Base-by-base conservation (phyloP, 1,140 invertebrate genomes). In the Lithobius niger region DNA sequence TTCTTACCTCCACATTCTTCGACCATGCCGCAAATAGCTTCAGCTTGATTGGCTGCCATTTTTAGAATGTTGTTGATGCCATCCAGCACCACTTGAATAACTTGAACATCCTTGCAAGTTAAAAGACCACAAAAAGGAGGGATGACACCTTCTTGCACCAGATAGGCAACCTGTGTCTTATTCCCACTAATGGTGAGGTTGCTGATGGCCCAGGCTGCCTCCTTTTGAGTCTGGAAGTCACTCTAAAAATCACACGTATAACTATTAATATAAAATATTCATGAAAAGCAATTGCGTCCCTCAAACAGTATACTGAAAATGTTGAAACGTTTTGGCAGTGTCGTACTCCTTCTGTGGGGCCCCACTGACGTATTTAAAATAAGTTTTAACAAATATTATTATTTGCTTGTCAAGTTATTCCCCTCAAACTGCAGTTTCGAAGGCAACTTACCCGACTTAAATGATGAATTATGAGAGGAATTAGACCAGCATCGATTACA, bases 221-320 rank as follows among this genome's bases (percentile, higher is more conserved):
- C 95, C 71, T 98, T 99, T 70, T 98, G 94, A 2, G 93, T 97
- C 76, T 97, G 92, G 74, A 98, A 98, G 73, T 99, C 95, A 54
- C 91, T 91, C 79, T 93, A n/a, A n/a, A n/a, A n/a, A n/a, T n/a
- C n/a, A n/a, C n/a, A n/a, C n/a, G n/a, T n/a, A n/a, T n/a, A n/a
- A n/a, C n/a, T n/a, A n/a, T n/a, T n/a, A n/a, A n/a, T n/a, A n/a
- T n/a, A n/a, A n/a, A n/a, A n/a, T n/a, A n/a, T n/a, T n/a, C n/a
- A n/a, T n/a, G n/a, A n/a, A n/a, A n/a, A n/a, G n/a, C n/a, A n/a
- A n/a, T n/a, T n/a, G n/a, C n/a, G n/a, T n/a, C n/a, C n/a, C n/a
- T n/a, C n/a, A n/a, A n/a, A n/a, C n/a, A n/a, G n/a, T n/a, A n/a
- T n/a, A n/a, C n/a, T n/a, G n/a, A n/a, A n/a, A n/a, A n/a, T n/a